Percentiles rank a stretch among this genome's conserved stretches.
phyloP scores from a whole-genome alignment of 2,888 invertebrate genomes.

The Zelleria hepariella region DNA sequence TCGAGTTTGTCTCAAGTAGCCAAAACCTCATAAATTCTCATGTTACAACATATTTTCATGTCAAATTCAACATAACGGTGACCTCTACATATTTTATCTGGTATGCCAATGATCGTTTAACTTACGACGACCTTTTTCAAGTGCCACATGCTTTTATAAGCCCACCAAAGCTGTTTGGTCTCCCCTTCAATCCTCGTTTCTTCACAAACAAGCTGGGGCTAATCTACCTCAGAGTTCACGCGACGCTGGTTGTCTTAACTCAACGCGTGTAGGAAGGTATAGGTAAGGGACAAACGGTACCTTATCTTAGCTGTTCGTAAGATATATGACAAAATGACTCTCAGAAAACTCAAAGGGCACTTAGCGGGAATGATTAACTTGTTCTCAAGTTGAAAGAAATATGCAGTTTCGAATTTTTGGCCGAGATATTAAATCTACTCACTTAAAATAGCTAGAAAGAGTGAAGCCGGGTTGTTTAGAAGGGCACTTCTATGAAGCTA shows the following conservation, averaged over 20 bases:
- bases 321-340: background rate
- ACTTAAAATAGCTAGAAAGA: conserved; percentile 16
- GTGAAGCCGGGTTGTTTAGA: conserved; percentile 11
- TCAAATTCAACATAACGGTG: conserved; percentile 29
- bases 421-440: background rate
- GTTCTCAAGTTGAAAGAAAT: background rate
- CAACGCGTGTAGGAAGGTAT: background rate
- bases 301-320: background rate
- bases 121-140: conserved; percentile 50
- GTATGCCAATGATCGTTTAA: conserved; percentile 59
- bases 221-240: background rate
- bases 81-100: conserved; percentile 69
- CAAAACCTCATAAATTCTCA: background rate
- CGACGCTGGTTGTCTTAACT: background rate
- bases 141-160: conserved; percentile 32
- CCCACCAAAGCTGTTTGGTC: conserved; percentile 39
- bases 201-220: background rate
- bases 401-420: background rate
- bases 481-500: too few species aligned
- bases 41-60: background rate
- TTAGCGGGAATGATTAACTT: background rate
- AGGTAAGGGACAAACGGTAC: conserved; percentile 2
- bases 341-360: conserved; percentile 2
- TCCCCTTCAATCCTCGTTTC: conserved; percentile 25
- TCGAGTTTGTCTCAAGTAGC: background rate